Evolutionary conservation across 2,113 vertebrate genomes (phyloP).

Genomic region (Todiramphus saurophagus): DNA sequence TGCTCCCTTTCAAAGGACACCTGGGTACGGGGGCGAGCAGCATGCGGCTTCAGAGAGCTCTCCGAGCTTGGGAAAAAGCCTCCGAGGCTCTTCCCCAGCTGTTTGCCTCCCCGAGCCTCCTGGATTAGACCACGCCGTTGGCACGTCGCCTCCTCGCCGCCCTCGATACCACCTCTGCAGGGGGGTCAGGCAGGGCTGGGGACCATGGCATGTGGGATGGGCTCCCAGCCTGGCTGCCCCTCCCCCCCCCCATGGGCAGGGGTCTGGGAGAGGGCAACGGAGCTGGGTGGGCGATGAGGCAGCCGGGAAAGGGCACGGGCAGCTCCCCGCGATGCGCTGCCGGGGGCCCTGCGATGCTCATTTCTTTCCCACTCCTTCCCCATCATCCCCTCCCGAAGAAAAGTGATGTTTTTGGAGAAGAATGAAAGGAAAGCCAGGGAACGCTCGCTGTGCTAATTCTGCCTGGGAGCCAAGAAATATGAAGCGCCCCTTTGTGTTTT

Average conservation of each 20-base stretch:
- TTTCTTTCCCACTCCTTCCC: not conserved
- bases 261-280: too few relatives aligned
- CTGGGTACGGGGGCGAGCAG: not conserved
- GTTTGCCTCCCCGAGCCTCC: not conserved
- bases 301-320: not conserved
- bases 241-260: too few relatives aligned
- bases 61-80: constrained; percentile 23
- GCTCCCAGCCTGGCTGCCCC: not conserved
- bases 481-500: constrained; percentile 48
- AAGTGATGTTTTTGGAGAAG: constrained; percentile 58
- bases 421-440: constrained; percentile 49
- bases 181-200: not conserved
- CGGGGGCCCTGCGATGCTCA: not conserved
- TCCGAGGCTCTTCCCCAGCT: constrained; percentile 11
- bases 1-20: constrained; percentile 7
- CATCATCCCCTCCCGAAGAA: not conserved
- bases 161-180: not conserved
- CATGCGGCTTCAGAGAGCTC: not conserved
- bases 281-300: not conserved
- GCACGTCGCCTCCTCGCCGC: accelerated
- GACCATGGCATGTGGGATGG: accelerated
- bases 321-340: not conserved
- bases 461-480: constrained; percentile 57
- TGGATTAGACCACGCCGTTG: not conserved
- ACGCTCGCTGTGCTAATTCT: constrained; percentile 29